These are phyloP conservation scores for Brachyistius frenatus DNA, from an alignment of 2,113 vertebrate genomes.

Conservation along the genomic window DNA sequence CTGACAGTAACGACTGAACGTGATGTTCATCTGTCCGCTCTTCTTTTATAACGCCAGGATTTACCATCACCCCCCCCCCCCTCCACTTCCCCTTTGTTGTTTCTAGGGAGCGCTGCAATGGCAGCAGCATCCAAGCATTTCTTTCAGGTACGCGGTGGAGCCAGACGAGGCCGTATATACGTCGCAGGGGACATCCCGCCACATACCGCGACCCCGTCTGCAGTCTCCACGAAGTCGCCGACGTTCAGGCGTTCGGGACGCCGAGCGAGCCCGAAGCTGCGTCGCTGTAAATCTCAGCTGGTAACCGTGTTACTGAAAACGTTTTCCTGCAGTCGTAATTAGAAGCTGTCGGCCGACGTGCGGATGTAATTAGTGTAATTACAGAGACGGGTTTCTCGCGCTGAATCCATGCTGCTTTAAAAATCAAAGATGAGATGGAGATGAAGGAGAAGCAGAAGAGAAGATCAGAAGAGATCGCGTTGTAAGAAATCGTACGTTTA, in stretches of 20 bases:
- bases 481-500: too few relatives aligned
- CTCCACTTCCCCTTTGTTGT: conserved; percentile 12
- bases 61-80: conserved; percentile 23
- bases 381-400: neutral
- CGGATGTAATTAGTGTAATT: conserved; percentile 52
- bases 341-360: conserved; percentile 28
- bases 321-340: conserved; percentile 35
- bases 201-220: conserved; percentile 34
- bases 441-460: neutral
- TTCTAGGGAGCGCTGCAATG: conserved; percentile 55
- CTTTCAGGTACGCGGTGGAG: conserved; percentile 30
- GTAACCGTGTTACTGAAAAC: neutral
- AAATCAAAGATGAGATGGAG: conserved; percentile 10
- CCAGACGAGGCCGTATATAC: conserved; percentile 35
- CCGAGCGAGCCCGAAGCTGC: too few relatives aligned
- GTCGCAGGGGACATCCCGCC: conserved; percentile 7
- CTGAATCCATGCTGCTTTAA: neutral
- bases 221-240: conserved; percentile 49
- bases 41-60: conserved; percentile 41
- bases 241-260: too few relatives aligned
- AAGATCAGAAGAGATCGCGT: neutral
- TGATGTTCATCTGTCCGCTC: conserved; percentile 14
- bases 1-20: neutral
- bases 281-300: too few relatives aligned
- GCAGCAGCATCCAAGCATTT: neutral